Percentiles rank a stretch among this genome's conserved stretches.
Evolutionary conservation across 2,797 vertebrate genomes (phyloP).

Genomic region (Alectoris magna): DNA sequence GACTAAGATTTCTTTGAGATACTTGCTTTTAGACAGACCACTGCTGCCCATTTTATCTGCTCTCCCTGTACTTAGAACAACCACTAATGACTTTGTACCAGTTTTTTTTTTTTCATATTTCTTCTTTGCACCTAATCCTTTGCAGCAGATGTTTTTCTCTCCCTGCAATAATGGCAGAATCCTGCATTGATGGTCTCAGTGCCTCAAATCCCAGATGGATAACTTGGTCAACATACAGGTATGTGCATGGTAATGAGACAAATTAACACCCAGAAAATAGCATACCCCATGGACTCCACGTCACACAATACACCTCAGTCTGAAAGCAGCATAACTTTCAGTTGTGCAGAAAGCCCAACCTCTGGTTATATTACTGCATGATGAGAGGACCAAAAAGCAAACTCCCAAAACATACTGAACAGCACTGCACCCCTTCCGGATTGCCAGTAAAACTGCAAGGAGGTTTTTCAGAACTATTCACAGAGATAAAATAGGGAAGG

Average conservation of each 20-base stretch:
- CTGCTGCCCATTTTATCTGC: not conserved
- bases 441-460: not conserved
- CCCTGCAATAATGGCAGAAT: not conserved
- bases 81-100: not conserved
- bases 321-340: not conserved
- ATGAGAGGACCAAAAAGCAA: not conserved
- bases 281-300: not conserved
- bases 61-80: not conserved
- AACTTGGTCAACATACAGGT: not conserved
- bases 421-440: not conserved
- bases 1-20: not conserved
- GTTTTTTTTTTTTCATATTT: not conserved
- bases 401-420: not conserved
- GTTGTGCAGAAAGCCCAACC: not conserved
- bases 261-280: not conserved
- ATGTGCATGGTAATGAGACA: not conserved
- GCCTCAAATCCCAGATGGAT: rapidly evolving
- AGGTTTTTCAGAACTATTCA: not conserved
- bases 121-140: not conserved
- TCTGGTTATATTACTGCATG: not conserved
- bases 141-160: not conserved
- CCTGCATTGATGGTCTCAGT: not conserved
- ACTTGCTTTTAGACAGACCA: not conserved
- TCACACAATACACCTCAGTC: rapidly evolving
- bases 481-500: not conserved